Evolutionary conservation across 2,113 vertebrate genomes (phyloP).

Genomic region (Phocoena sinus): DNA sequence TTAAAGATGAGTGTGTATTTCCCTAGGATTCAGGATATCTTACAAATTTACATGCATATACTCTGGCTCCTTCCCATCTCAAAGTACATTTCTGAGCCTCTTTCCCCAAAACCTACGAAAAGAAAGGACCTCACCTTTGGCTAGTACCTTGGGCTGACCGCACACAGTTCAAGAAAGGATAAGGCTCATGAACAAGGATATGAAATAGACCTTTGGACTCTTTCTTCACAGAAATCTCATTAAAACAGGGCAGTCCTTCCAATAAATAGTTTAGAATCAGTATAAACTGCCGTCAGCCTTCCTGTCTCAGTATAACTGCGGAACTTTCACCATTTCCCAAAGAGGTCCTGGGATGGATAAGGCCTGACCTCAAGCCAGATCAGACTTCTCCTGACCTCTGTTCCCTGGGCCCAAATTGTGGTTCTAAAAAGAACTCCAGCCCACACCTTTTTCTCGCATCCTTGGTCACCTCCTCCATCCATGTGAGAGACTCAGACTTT

Average conservation of each 20-base stretch:
- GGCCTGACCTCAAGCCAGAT: not conserved
- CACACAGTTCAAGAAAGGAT: not conserved
- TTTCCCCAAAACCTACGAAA: not conserved
- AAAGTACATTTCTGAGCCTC: not conserved
- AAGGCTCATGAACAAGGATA: not conserved
- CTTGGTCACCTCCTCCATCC: not conserved
- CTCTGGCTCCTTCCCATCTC: not conserved
- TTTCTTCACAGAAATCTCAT: not conserved
- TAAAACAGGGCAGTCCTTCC: not conserved
- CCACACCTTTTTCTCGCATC: not conserved
- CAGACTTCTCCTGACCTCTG: not conserved
- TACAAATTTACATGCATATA: not conserved
- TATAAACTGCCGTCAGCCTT: not conserved
- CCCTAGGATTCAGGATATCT: not conserved
- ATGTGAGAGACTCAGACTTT: not conserved
- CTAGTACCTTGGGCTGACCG: not conserved
- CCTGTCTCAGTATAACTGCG: not conserved
- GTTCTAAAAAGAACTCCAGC: not conserved
- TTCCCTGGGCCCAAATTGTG: not conserved
- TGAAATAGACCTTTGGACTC: not conserved
- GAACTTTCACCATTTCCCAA: not conserved
- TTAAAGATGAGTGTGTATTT: not conserved
- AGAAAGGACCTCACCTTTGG: not conserved
- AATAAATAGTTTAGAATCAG: not conserved
- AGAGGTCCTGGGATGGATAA: not conserved